phyloP scores from a whole-genome alignment of 2,797 vertebrate genomes.

The Peromyscus attwateri region DNA sequence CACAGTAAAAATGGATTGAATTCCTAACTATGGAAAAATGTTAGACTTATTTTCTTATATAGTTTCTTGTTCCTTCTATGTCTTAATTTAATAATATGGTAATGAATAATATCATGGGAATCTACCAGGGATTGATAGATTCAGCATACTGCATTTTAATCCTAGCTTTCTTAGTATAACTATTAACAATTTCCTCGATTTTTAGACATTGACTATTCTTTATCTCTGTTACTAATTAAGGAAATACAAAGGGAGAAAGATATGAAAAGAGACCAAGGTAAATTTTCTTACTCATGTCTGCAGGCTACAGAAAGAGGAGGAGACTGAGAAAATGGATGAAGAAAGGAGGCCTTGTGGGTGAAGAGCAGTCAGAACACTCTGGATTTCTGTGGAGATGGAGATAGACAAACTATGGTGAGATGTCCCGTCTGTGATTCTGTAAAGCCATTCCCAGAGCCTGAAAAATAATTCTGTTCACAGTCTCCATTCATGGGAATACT shows the following conservation, averaged over 20 bases:
- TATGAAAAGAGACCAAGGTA: neutral
- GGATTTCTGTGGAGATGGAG: neutral
- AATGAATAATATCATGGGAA: neutral
- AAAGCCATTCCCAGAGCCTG: neutral
- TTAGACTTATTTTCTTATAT: neutral
- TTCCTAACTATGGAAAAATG: neutral
- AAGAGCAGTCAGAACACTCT: neutral
- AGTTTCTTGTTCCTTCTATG: neutral
- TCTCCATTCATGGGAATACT: neutral
- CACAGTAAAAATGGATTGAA: neutral
- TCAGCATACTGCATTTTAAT: neutral
- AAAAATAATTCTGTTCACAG: neutral
- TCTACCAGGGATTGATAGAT: neutral
- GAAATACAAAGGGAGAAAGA: neutral
- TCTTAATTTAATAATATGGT: neutral
- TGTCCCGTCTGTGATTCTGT: accelerated
- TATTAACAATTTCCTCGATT: neutral
- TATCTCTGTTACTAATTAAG: neutral
- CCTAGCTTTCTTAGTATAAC: no score
- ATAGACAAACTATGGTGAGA: neutral
- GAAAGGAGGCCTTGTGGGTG: no score
- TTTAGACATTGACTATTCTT: neutral
- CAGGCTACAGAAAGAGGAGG: neutral
- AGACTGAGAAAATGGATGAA: neutral
- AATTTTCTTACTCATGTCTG: neutral